Base-by-base conservation (phyloP, 2,888 invertebrate genomes). In the Drosophila lacicola region DNA sequence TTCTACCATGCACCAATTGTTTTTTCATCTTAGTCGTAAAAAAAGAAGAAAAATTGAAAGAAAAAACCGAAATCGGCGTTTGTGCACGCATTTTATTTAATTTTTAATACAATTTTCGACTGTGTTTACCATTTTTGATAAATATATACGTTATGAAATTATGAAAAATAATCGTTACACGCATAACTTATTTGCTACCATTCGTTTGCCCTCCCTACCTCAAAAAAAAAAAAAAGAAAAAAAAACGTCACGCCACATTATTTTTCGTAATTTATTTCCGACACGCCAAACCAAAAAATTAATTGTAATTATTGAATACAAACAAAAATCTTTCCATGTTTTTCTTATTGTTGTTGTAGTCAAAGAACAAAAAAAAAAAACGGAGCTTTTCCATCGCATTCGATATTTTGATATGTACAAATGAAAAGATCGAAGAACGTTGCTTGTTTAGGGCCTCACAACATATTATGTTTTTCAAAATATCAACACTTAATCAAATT, bases 41-140 rank as follows among this genome's bases (percentile, higher is more conserved):
- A 51, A 29, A 39, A 29, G 34, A 44, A 60, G 34, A 21, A 29
- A 50, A 60, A 46, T 53, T 14, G 19, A 41, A 66, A 58, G 34
- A 64, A 17, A 70, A 71, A 50, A 54, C 29, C 46, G 56, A 80
- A 77, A 77, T 89, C 85, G 88, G 90, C 90, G 90, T 90, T 91
- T 91, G 91, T 91, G 92, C 91, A 92, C 91, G 91, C 91, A 91
- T 90, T 92, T 90, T 82, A 81, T 78, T 82, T 82, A 53, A 77
- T 66, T 63, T 63, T 70, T 55, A 65, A 64, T 68, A 66, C n/a
- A 70, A 57, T 21, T 79, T 70, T 64, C 46, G 67, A 80, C 70
- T 81, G 83, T 78, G 76, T 67, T 78, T 58, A 63, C 50, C 39
- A 56, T 65, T 65, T 60, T 70, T 49, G 8, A 61, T 13, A 62